Percentiles rank a stretch among this genome's conserved stretches.
Evolutionary conservation across 2,888 invertebrate genomes (phyloP).

Genomic region (Orthosia gothica): DNA sequence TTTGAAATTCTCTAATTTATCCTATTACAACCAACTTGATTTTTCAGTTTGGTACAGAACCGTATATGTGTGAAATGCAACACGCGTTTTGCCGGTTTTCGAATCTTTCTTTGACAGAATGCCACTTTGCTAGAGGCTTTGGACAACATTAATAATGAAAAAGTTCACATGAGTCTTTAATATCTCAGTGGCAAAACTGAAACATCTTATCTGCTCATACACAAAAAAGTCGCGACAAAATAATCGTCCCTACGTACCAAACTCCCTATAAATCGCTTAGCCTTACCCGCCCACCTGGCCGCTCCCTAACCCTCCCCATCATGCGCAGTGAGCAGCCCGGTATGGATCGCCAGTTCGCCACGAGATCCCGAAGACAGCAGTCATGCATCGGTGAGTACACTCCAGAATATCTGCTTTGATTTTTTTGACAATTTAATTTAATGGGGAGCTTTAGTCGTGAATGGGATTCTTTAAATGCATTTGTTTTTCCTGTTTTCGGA

Average conservation of each 20-base stretch:
- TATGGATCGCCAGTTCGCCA: constrained; percentile 79
- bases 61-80: no score
- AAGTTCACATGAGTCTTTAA: neutral
- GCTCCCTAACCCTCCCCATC: constrained; percentile 73
- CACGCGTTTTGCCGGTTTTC: no score
- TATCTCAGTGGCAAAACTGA: neutral
- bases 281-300: constrained; percentile 59
- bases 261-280: constrained; percentile 42
- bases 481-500: neutral
- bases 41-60: no score
- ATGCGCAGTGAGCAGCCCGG: constrained; percentile 80
- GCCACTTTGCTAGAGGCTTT: no score
- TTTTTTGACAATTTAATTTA: constrained; percentile 7
- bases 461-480: constrained; percentile 8
- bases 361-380: constrained; percentile 60
- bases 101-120: no score
- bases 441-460: constrained; percentile 23
- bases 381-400: constrained; percentile 77
- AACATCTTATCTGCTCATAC: neutral
- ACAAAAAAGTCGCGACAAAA: neutral
- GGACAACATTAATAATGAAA: no score
- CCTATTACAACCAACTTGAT: no score
- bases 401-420: constrained; percentile 7
- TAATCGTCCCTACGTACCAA: constrained; percentile 24
- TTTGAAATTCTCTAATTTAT: no score